Evolutionary conservation across 2,113 vertebrate species (phyloP).

Genomic region (Procapra przewalskii): DNA sequence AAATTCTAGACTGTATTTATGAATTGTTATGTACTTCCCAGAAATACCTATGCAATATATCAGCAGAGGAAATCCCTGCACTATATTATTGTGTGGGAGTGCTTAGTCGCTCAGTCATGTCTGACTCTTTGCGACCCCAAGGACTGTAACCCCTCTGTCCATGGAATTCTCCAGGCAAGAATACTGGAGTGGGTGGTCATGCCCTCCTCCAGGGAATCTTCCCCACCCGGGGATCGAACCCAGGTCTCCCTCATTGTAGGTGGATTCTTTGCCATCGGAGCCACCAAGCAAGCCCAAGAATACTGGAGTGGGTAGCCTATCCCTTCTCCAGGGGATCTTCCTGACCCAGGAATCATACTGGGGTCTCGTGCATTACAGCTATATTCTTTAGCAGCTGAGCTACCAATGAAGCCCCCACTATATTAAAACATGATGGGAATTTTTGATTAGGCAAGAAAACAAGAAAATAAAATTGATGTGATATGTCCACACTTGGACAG

Average conservation of each 20-base stretch:
- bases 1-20: neutral
- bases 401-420: neutral
- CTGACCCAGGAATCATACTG: neutral
- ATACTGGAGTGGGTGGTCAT: neutral
- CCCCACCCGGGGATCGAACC: neutral
- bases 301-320: neutral
- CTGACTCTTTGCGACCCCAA: neutral
- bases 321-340: neutral
- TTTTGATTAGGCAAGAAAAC: neutral
- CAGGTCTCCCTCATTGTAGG: neutral
- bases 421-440: neutral
- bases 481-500: neutral
- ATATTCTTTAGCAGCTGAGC: neutral
- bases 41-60: neutral
- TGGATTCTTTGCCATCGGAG: neutral
- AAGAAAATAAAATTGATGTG: neutral
- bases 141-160: neutral
- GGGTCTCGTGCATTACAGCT: neutral
- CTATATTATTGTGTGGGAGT: neutral
- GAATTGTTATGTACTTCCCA: neutral
- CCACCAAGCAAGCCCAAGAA: neutral
- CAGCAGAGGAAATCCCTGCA: neutral
- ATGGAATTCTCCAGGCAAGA: neutral
- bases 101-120: neutral
- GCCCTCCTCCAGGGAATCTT: neutral